Evolutionary conservation across 2,113 vertebrate genomes (phyloP), one percentile per base, ranked within the genome.

Genomic region (Mungos mungo): DNA sequence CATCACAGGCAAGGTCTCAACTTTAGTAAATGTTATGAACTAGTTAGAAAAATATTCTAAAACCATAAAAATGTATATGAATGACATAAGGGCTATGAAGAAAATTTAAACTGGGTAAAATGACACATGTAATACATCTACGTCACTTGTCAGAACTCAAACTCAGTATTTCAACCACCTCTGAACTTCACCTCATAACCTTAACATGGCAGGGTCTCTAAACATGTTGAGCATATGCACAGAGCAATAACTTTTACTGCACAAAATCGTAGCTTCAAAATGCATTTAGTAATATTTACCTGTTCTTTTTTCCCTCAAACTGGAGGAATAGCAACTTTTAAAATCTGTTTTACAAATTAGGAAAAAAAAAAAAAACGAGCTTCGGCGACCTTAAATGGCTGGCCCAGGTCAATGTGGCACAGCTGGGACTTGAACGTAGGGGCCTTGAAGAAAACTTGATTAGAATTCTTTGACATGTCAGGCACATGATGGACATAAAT

Each of bases 21-120:
- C 41, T 80, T 82, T 72, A 90, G 41, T 54, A 90, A 96, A 88
- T 94, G 60, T 66, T 90, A 47, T 79, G 79, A 97, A 88, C 15
- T 83, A 63, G 25, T 45, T 35, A 77, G 29, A 77, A 96, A 92
- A 85, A 93, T 82, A 88, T 63, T 93, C 96, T 81, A 85, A 96
- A 92, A 79, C 21, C 93, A 52, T 35, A 38, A 93, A 87, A 60
- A 60, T 21, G 19, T 60, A 41, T 35, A n/a, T 76, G 12, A 25
- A 18, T 65, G 16, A 87, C n/a, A 11, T 54, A 66, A 77, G 15
- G 77, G 2, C 25, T 84, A 50, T 69, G 19, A 60, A 94, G 29
- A 91, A 81, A 50, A 76, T n/a, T 41, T 90, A 80, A 83, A 50
- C 60, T 11, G 21, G 15, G 13, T 47, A 85, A 93, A 81, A 69